Base-by-base conservation (phyloP, 2,888 invertebrate species). In the Lamellibrachia columna region DNA sequence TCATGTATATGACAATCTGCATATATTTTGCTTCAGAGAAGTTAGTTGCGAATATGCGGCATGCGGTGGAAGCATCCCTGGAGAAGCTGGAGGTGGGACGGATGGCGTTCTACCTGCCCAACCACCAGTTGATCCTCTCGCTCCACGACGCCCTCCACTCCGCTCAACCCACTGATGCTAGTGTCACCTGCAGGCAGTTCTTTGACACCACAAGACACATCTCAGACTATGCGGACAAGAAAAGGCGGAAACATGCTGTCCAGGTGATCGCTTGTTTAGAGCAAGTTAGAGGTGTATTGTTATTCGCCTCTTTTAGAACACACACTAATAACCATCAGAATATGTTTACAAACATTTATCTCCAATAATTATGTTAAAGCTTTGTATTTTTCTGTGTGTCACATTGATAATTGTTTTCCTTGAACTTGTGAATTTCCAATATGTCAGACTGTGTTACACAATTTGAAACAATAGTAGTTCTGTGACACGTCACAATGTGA, bases 141-240 rank as follows among this genome's bases (percentile, higher is more conserved):
- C 22, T 75, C 22, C 75, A 75, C 22, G 3, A 75, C 75, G 15
- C 75, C 6, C 22, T n/a, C 22, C 75, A 75, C 75, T 75, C 75
- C 2, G 75, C 75, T 22, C 75, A 75, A n/a, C 75, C 75, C 75
- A 22, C 6, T 11, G 22, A 75, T 6, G n/a, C 75, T n/a, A 75
- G 75, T 22, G 75, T n/a, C 22, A 75, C 75, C 75, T 75, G 75
- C 75, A 75, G 75, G 75, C 75, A 75, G 75, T 22, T 75, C 75
- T 75, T 75, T n/a, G n/a, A 22, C 6, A 15, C 75, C 75, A 75
- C 15, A 75, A 75, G 22, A 22, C 15, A 75, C 75, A 75, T 75
- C 75, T 75, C 75, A 75, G 75, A 75, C 75, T 75, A n/a, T 15
- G 15, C 75, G 75, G 75, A 75, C 75, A 75, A 75, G 75, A 75